Evolutionary conservation across 2,113 vertebrate genomes (phyloP).

Genomic region (Caracal caracal): DNA sequence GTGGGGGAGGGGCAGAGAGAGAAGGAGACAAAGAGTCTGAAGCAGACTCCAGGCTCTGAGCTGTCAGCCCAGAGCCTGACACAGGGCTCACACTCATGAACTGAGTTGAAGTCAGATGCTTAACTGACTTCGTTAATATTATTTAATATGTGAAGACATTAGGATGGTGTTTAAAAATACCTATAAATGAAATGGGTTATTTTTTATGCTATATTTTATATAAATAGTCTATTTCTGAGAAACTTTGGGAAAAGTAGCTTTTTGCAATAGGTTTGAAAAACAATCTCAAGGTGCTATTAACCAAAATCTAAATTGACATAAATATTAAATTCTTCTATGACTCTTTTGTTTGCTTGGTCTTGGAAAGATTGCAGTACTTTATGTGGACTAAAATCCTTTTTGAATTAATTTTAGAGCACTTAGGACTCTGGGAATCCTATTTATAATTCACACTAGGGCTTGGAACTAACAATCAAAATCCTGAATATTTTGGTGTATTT

Average conservation of each 20-base stretch:
- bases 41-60: no score
- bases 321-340: background rate
- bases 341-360: background rate
- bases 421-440: background rate
- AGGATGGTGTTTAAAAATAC: background rate
- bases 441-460: background rate
- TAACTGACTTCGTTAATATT: background rate
- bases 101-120: no score
- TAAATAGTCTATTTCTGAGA: background rate
- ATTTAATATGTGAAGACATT: background rate
- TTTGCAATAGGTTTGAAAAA: background rate
- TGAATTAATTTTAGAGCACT: background rate
- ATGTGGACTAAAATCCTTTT: background rate
- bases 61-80: no score
- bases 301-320: background rate
- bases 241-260: background rate
- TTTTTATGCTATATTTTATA: background rate
- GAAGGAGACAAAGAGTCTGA: no score
- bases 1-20: no score
- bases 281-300: background rate
- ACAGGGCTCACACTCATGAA: no score
- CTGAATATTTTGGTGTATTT: background rate
- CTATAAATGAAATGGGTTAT: background rate
- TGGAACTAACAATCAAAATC: background rate
- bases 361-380: background rate